phyloP scores from a whole-genome alignment of 2,113 vertebrate genomes.

The Caranx ignobilis region DNA sequence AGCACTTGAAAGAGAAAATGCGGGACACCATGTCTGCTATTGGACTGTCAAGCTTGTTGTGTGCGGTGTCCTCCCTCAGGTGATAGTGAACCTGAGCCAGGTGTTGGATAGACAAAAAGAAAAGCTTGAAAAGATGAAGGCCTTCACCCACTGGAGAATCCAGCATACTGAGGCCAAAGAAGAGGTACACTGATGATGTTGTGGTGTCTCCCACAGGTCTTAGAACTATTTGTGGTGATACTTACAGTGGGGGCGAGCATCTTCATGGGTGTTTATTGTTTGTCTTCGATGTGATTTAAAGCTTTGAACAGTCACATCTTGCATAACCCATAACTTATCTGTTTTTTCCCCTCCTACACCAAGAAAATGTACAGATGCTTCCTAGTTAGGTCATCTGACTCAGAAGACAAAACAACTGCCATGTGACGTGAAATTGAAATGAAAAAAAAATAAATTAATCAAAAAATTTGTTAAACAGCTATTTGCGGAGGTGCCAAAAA shows the following conservation, averaged over 20 bases:
- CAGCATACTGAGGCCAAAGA: conserved; percentile 86
- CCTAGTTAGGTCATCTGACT: not conserved
- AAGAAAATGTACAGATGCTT: not conserved
- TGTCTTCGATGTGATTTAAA: not conserved
- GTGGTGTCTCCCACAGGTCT: not conserved
- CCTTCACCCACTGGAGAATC: conserved; percentile 91
- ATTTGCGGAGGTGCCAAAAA: too few relatives aligned
- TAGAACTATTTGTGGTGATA: not conserved
- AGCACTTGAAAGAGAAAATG: not conserved
- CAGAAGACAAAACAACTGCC: not conserved
- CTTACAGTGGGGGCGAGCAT: not conserved
- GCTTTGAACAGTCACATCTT: not conserved
- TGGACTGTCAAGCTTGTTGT: not conserved
- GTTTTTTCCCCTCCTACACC: not conserved
- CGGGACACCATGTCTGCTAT: not conserved
- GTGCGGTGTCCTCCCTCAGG: conserved; percentile 79
- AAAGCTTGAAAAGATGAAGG: conserved; percentile 89
- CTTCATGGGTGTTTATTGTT: not conserved
- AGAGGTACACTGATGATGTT: conserved; percentile 83
- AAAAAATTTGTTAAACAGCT: too few relatives aligned
- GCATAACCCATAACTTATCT: not conserved
- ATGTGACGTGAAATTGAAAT: too few relatives aligned
- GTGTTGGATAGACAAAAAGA: conserved; percentile 92
- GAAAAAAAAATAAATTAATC: too few relatives aligned
- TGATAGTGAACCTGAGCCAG: conserved; percentile 89